Evolutionary conservation across 2,888 invertebrate species (phyloP), one percentile per base, ranked within the genome.

Genomic region (Flabesymbios commensalis): DNA sequence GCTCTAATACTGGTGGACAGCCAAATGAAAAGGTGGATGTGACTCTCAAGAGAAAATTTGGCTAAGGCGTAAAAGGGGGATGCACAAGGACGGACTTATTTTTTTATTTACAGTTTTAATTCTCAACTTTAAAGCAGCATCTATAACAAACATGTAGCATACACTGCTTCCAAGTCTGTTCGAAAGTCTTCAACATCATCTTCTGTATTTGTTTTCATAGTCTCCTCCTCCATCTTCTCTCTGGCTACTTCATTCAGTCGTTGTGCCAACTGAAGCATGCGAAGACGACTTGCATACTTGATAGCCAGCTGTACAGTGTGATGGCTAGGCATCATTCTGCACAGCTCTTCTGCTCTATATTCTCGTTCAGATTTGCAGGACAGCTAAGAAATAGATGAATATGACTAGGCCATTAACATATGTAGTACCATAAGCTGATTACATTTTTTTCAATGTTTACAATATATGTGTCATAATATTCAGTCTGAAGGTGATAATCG

Each of bases 291-390:
- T 0, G 94, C 92, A 83, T 94, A 96, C 78, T 92, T 93, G n/a
- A 92, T 89, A 1, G 93, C 94, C 39, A 94, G 84, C 65, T 90
- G 90, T 39, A 94, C 83, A 0, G 93, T 85, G 47, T 90, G 89
- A 1, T 89, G 88, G 74, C 90, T 90, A 26, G 89, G 88, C 75
- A 95, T 87, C 72, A 93, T 85, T 75, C 91, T 89, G 81, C 93
- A 90, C 22, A 95, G 85, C 82, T 96, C 95, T 51, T 92, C 84
- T 0, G 94, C 95, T 42, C 95, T 87, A 73, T 89, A 89, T 77
- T 96, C 94, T 68, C 90, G 87, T 79, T 92, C 91, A 70, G 89
- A 89, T 71, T 90, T 88, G 75, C 92, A 92, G 1, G 94, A 90
- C 67, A 93, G 83, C 92, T 93, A 83, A 31, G 84, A 80, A 75